Conservation (phyloP, 2,888 invertebrate genomes). For the Metopia argyrocephala region DNA sequence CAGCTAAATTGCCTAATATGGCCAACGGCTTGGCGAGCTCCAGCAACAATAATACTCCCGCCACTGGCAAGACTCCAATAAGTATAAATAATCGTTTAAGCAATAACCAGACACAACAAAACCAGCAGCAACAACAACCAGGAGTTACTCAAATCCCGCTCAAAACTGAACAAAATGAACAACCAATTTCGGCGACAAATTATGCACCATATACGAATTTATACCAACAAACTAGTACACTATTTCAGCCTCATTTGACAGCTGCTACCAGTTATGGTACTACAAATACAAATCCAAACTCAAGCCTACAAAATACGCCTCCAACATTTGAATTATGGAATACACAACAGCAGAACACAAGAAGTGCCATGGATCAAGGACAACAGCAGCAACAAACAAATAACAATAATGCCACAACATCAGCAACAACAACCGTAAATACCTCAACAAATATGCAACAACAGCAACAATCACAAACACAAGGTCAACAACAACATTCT, state of each 20-base stretch:
- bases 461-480: constrained; percentile 54
- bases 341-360: constrained; percentile 66
- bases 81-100: constrained; percentile 30
- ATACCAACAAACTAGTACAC: constrained; percentile 70
- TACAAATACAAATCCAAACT: constrained; percentile 34
- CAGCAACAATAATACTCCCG: constrained; percentile 13
- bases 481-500: constrained; percentile 61
- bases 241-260: constrained; percentile 69
- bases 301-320: constrained; percentile 49
- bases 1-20: constrained; percentile 44
- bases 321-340: constrained; percentile 68
- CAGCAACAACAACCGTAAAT: constrained; percentile 55
- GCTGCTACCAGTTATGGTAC: constrained; percentile 38
- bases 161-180: not conserved
- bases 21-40: constrained; percentile 35
- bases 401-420: constrained; percentile 48
- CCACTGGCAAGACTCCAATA: constrained; percentile 46
- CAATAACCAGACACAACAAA: not conserved
- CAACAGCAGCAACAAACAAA: constrained; percentile 53
- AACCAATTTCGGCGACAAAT: constrained; percentile 32
- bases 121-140: not conserved
- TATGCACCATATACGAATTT: constrained; percentile 71
- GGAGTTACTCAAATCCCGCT: constrained; percentile 1
- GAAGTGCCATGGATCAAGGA: constrained; percentile 59
- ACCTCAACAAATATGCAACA: constrained; percentile 62